Evolutionary conservation across 2,797 vertebrate species (phyloP).

Genomic region (Tapirus indicus): DNA sequence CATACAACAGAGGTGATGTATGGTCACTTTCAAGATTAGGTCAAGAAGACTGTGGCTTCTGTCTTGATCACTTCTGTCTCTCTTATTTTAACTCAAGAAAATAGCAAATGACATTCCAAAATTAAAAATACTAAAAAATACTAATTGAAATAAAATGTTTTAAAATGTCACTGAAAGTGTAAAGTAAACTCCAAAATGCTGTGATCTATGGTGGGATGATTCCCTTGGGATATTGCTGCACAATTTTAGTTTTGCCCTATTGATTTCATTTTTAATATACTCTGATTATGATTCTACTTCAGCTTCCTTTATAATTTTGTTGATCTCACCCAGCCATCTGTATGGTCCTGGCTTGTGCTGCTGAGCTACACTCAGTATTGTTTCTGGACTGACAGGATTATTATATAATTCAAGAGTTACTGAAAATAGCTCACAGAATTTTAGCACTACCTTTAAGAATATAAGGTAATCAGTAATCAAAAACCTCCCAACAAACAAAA

Average conservation of each 20-base stretch:
- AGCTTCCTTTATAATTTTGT: neutral
- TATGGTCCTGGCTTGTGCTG: neutral
- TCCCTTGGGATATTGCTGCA: neutral
- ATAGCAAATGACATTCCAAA: neutral
- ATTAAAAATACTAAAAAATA: neutral
- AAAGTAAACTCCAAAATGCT: neutral
- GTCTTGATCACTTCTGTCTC: neutral
- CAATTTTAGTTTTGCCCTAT: neutral
- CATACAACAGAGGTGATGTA: neutral
- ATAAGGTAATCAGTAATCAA: neutral
- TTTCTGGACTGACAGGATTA: neutral
- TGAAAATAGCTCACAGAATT: neutral
- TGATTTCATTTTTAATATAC: neutral
- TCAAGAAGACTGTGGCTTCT: neutral
- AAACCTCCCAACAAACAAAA: neutral
- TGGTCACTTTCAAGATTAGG: neutral
- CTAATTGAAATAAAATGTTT: neutral
- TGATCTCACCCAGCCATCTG: neutral
- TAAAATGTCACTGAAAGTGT: neutral
- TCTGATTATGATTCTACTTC: neutral
- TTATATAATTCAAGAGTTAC: neutral
- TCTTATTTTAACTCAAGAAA: neutral
- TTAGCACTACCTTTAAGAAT: neutral
- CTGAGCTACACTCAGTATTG: neutral
- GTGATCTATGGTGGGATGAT: neutral